A percentile compares a stretch with the other conserved stretches of the same genome.
Evolutionary conservation across 1,140 invertebrate species (phyloP).

Genomic region (Phenacoccus solenopsis): DNA sequence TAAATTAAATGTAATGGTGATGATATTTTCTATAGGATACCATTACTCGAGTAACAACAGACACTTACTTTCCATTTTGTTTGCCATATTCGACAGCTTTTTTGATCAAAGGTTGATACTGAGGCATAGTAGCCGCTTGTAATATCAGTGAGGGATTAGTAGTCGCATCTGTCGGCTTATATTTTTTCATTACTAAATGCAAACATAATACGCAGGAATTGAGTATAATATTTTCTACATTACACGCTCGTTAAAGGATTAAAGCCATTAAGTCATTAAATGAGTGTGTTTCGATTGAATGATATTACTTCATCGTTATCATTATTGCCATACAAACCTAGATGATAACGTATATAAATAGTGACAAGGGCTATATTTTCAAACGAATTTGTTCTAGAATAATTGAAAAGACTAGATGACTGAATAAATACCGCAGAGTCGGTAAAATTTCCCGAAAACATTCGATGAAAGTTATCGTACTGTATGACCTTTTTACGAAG

Average conservation of each 20-base stretch:
- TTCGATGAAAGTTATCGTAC: neutral
- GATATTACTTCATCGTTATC: too few species aligned
- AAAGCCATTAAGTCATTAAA: too few species aligned
- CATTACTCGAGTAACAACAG: too few species aligned
- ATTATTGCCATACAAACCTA: too few species aligned
- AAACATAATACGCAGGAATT: neutral
- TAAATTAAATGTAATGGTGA: neutral
- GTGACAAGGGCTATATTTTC: too few species aligned
- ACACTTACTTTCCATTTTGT: constrained; percentile 46
- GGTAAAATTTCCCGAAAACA: too few species aligned
- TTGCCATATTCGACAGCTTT: constrained; percentile 83
- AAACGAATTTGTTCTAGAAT: too few species aligned
- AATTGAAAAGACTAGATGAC: too few species aligned
- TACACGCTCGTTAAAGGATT: neutral
- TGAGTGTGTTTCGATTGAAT: too few species aligned
- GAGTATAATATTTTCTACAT: neutral
- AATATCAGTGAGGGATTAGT: constrained; percentile 97
- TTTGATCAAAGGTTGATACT: constrained; percentile 77
- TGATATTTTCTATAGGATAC: too few species aligned
- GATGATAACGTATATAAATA: too few species aligned
- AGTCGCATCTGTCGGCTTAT: constrained; percentile 98
- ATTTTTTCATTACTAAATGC: constrained; percentile 80
- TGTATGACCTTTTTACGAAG: neutral
- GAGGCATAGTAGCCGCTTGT: constrained; percentile 77
- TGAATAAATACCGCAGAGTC: too few species aligned